Percentiles rank a stretch among this genome's conserved stretches.
Evolutionary conservation across 2,888 invertebrate genomes (phyloP).

Genomic region (Drosophila aldrichi): DNA sequence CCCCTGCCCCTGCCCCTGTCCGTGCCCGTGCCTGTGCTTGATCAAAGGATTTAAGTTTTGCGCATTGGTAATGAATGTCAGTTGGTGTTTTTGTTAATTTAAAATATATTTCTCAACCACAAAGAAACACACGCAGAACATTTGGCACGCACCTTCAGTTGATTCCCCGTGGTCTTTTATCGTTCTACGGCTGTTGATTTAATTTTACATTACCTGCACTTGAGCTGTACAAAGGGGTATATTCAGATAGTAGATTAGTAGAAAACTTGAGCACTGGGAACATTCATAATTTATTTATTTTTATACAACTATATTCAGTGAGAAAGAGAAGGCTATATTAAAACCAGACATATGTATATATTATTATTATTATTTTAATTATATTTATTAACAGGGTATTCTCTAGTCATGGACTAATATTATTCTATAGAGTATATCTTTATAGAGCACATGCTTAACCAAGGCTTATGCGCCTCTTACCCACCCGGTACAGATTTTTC

Average conservation of each 20-base stretch:
- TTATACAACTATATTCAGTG: neutral
- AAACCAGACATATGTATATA: too few relatives aligned
- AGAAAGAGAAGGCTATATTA: too few relatives aligned
- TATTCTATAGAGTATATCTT: neutral
- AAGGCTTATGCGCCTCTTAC: neutral
- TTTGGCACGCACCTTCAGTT: conserved; percentile 24
- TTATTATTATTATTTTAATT: neutral
- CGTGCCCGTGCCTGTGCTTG: conserved; percentile 23
- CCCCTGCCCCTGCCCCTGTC: neutral
- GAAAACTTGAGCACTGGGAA: neutral
- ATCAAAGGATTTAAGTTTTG: conserved; percentile 66
- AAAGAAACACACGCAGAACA: conserved; percentile 6
- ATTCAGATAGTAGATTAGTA: neutral
- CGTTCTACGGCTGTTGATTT: conserved; percentile 52
- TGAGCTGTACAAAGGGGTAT: neutral
- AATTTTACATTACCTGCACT: conserved; percentile 44
- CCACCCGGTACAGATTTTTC: neutral
- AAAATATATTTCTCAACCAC: conserved; percentile 41
- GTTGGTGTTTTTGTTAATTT: conserved; percentile 65
- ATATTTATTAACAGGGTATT: neutral
- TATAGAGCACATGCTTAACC: neutral
- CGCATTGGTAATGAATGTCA: conserved; percentile 57
- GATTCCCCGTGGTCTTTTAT: conserved; percentile 38
- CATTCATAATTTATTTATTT: neutral
- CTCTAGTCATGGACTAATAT: neutral